Percentiles rank a stretch among this genome's conserved stretches.
These are phyloP conservation scores for Scelioninae gen. 2 DNA, from an alignment of 2,888 invertebrate genomes.

Conservation along the genomic window DNA sequence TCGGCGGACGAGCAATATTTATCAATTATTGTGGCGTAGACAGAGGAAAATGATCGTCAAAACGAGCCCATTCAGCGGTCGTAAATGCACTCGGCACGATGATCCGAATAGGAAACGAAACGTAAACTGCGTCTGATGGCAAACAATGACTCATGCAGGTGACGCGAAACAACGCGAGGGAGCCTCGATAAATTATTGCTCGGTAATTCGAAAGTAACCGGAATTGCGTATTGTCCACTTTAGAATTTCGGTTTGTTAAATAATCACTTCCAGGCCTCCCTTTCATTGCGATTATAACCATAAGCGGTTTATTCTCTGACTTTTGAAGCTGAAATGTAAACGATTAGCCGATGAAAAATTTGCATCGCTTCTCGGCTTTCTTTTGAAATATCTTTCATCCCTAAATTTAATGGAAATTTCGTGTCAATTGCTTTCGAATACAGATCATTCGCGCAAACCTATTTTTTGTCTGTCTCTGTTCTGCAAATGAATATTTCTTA, in stretches of 20 bases:
- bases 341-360: too few species aligned
- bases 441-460: too few species aligned
- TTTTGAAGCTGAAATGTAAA: too few species aligned
- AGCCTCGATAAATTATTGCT: conserved; percentile 36
- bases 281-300: too few species aligned
- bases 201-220: conserved; percentile 47
- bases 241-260: conserved; percentile 29
- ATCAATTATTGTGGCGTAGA: conserved; percentile 28
- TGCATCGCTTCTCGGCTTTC: too few species aligned
- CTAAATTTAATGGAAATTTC: too few species aligned
- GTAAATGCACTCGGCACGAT: conserved; percentile 43
- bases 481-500: too few species aligned
- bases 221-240: conserved; percentile 36
- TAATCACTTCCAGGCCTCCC: background rate
- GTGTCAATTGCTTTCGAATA: too few species aligned
- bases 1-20: conserved; percentile 21
- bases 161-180: conserved; percentile 29
- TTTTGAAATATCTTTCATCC: too few species aligned
- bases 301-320: too few species aligned
- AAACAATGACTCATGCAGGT: conserved; percentile 50
- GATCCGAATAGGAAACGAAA: conserved; percentile 50
- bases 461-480: too few species aligned
- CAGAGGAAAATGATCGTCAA: conserved; percentile 29
- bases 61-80: conserved; percentile 34
- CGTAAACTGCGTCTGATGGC: conserved; percentile 46